phyloP scores from a whole-genome alignment of 2,888 invertebrate species.

The Acronicta alni region DNA sequence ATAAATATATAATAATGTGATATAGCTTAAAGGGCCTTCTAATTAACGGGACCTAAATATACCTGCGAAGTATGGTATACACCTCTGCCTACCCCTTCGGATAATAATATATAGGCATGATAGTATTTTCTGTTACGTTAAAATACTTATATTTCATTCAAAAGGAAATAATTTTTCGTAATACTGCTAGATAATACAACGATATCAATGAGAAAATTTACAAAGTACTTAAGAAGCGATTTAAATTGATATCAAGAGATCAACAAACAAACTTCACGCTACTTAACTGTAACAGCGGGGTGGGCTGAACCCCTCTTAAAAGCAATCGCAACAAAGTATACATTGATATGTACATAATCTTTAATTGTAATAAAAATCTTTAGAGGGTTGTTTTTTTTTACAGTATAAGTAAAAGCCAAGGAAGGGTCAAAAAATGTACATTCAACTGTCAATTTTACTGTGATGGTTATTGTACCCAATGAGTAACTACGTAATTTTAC shows the following conservation, averaged over 20 bases:
- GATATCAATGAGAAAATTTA: constrained; percentile 41
- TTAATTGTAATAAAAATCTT: constrained; percentile 32
- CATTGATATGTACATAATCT: constrained; percentile 31
- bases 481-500: no score
- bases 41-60: no score
- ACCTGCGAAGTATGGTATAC: no score
- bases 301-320: constrained; percentile 31
- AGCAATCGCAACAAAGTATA: constrained; percentile 20
- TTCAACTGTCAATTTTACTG: no score
- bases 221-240: constrained; percentile 42
- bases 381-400: constrained; percentile 3
- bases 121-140: no score
- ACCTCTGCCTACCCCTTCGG: no score
- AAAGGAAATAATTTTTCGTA: background rate
- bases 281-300: constrained; percentile 45
- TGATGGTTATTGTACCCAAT: no score
- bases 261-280: constrained; percentile 55
- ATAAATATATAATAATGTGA: no score
- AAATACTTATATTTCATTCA: no score
- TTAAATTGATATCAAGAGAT: constrained; percentile 57
- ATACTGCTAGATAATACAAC: constrained; percentile 8
- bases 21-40: no score
- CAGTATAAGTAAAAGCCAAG: background rate
- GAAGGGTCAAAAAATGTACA: no score
- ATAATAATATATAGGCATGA: no score